Evolutionary conservation across 2,888 invertebrate species (phyloP).

Genomic region (Arenicola marina): DNA sequence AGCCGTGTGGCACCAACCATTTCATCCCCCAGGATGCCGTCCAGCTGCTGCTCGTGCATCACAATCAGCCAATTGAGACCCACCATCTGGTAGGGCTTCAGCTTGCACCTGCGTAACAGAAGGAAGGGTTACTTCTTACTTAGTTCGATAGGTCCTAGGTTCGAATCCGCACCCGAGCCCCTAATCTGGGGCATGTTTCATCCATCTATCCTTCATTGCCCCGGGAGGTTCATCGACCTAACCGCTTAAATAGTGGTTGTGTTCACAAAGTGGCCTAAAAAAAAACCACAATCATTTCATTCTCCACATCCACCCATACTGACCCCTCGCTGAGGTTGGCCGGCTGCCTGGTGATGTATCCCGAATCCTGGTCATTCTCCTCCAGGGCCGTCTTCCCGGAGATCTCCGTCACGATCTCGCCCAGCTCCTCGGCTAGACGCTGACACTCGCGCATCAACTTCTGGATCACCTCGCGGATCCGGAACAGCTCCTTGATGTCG

Average conservation of each 20-base stretch:
- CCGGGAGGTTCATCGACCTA: neutral
- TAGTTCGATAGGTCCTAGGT: too few species aligned
- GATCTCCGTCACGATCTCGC: slow-evolving; percentile 72
- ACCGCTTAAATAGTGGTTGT: neutral
- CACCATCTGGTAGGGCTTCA: slow-evolving; percentile 74
- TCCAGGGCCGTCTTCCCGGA: slow-evolving; percentile 68
- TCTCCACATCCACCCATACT: too few species aligned
- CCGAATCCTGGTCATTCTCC: slow-evolving; percentile 33
- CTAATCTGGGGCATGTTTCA: too few species aligned
- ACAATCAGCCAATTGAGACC: slow-evolving; percentile 90
- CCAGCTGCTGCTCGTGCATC: slow-evolving; percentile 84
- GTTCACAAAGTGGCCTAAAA: too few species aligned
- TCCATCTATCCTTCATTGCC: neutral
- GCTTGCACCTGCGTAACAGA: slow-evolving; percentile 67
- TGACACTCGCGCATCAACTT: slow-evolving; percentile 67
- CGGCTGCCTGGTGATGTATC: slow-evolving; percentile 74
- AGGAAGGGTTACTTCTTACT: neutral
- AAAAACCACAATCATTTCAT: neutral
- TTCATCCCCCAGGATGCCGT: slow-evolving; percentile 95
- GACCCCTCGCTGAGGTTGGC: slow-evolving; percentile 70
- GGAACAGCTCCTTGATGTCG: slow-evolving; percentile 68
- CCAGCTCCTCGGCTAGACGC: slow-evolving; percentile 78
- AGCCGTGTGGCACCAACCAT: slow-evolving; percentile 68
- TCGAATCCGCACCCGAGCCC: too few species aligned
- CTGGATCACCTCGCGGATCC: slow-evolving; percentile 25